These are phyloP conservation scores for Hermodice carunculata DNA, from an alignment of 2,888 invertebrate species.

Conservation along the genomic window DNA sequence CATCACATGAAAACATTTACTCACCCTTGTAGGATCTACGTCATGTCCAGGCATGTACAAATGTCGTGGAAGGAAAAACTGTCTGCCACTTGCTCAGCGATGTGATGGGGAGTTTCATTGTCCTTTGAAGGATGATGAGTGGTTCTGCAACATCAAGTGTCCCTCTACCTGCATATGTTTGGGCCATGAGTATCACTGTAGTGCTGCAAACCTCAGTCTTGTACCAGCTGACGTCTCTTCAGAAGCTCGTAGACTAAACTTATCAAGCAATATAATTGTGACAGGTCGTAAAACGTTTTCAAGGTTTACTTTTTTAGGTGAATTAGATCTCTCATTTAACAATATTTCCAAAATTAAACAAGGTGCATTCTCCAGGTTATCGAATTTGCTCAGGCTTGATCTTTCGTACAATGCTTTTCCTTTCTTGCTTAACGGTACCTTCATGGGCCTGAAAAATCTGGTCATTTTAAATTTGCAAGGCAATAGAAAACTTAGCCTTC, in stretches of 20 bases:
- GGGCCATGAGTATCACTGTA: background rate
- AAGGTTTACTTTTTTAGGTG: background rate
- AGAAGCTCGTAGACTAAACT: background rate
- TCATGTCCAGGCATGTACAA: conserved; percentile 2
- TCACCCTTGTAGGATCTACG: no score
- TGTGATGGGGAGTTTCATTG: conserved; percentile 9
- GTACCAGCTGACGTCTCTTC: background rate
- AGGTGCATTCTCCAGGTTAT: background rate
- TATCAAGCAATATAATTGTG: background rate
- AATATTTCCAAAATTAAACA: background rate
- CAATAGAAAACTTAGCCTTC: no score
- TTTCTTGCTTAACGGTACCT: background rate
- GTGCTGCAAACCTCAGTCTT: background rate
- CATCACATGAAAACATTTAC: no score
- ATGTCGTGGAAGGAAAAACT: background rate
- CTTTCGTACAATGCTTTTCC: background rate
- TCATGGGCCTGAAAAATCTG: background rate
- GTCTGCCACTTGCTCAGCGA: background rate
- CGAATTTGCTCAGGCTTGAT: conserved; percentile 2
- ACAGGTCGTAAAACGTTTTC: background rate
- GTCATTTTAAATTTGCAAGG: no score
- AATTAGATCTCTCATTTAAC: background rate
- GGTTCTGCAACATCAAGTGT: conserved; percentile 3
- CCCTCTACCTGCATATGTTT: background rate
- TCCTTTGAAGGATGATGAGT: conserved; percentile 3